Conservation (phyloP, 2,797 vertebrate species). For the Sebastes alutus region DNA sequence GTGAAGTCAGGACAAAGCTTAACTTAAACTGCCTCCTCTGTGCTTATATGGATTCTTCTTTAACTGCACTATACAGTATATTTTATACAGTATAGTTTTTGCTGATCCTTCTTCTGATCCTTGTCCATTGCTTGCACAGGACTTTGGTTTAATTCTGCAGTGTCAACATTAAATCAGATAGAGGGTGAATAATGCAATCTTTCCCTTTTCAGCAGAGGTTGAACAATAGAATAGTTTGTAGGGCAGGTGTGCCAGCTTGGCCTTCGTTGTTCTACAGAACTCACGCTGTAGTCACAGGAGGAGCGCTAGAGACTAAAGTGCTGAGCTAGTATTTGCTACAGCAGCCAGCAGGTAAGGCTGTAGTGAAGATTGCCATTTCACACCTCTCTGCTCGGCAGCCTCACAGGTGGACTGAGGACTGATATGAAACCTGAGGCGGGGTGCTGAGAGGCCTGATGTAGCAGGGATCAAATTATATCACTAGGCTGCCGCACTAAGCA, state of each 20-base stretch:
- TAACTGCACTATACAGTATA: neutral
- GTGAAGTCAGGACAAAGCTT: neutral
- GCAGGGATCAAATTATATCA: conserved; percentile 52
- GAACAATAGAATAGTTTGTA: conserved; percentile 64
- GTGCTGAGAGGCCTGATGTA: conserved; percentile 43
- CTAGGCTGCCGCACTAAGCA: conserved; percentile 8
- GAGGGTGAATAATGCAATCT: conserved; percentile 46
- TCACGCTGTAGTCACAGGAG: conserved; percentile 54
- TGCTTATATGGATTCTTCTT: neutral
- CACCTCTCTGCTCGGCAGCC: conserved; percentile 54
- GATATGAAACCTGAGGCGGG: conserved; percentile 57
- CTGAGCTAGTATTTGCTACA: conserved; percentile 66
- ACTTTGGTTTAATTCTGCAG: conserved; percentile 59
- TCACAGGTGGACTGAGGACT: conserved; percentile 48
- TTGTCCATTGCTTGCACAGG: conserved; percentile 35
- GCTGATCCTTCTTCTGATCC: conserved; percentile 19
- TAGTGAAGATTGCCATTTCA: conserved; percentile 56
- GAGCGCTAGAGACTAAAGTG: conserved; percentile 47
- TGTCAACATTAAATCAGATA: conserved; percentile 50
- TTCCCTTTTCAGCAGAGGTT: conserved; percentile 51
- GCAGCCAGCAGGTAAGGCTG: conserved; percentile 54
- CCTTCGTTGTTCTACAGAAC: conserved; percentile 51
- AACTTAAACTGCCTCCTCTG: neutral
- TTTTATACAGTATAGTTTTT: neutral
- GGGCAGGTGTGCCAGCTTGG: conserved; percentile 69